These are phyloP conservation scores for Dendrolimus punctatus DNA, from an alignment of 1,140 invertebrate genomes.

Conservation along the genomic window DNA sequence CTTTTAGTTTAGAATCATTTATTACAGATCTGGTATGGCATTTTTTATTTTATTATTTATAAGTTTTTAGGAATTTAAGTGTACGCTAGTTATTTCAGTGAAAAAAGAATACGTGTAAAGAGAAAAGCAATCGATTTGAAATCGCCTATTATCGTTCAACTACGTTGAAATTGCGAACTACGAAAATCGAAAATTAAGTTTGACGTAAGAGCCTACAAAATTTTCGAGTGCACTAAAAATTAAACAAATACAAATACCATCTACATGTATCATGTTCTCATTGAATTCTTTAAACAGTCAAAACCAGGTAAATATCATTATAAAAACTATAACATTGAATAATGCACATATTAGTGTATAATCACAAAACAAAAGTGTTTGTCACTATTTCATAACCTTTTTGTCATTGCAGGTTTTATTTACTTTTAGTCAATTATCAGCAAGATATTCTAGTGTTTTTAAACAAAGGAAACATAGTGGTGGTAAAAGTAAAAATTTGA, in stretches of 20 bases:
- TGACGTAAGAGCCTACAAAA: conserved; percentile 70
- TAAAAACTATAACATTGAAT: neutral
- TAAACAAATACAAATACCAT: conserved; percentile 42
- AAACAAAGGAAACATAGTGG: conserved; percentile 57
- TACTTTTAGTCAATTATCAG: conserved; percentile 65
- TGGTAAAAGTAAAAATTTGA: conserved; percentile 49
- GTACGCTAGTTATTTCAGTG: too few species aligned
- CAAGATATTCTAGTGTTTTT: conserved; percentile 59
- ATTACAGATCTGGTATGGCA: too few species aligned
- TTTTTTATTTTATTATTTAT: too few species aligned
- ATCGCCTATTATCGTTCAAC: too few species aligned
- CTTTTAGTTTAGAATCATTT: too few species aligned
- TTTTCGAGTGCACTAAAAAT: conserved; percentile 66
- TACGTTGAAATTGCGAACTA: conserved; percentile 7
- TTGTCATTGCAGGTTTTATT: conserved; percentile 63
- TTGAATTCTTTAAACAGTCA: conserved; percentile 68
- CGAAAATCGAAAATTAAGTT: conserved; percentile 27
- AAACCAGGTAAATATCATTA: conserved; percentile 44
- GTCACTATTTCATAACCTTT: conserved; percentile 56
- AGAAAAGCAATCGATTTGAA: too few species aligned
- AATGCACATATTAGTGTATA: neutral
- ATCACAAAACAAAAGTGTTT: conserved; percentile 22
- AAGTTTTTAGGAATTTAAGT: too few species aligned
- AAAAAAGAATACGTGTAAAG: too few species aligned
- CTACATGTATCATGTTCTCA: conserved; percentile 72